Evolutionary conservation across 2,888 invertebrate genomes (phyloP), one percentile per base, ranked within the genome.

Genomic region (Salticus scenicus): DNA sequence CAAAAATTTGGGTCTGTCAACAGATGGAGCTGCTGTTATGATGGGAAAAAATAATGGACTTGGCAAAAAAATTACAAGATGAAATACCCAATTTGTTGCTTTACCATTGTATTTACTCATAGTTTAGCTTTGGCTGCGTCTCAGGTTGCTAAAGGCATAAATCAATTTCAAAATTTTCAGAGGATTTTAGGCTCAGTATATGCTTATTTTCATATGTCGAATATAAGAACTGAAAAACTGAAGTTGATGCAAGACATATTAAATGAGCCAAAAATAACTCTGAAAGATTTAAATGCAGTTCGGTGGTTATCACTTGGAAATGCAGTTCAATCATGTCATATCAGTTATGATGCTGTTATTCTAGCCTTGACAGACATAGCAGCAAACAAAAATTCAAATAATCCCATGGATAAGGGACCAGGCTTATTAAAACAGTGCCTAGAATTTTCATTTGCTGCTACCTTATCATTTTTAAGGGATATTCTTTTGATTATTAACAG

Each of bases 291-390:
- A 10, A 4, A 37, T 37, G 37, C 37, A 7, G 37, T 37, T 37
- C 37, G 37, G 10, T 37, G 37, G 37, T 10, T 37, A 7, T 37
- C 69, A 10, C 37, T 69, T 27, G 69, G 33, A 2, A 12, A 4
- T 69, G 69, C 69, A 31, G 69, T 69, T 31, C n/a, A 69, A 12
- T 14, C 69, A n/a, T 69, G 69, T n/a, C 69, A 69, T 69, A 33
- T 17, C 17, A 69, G 69, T 31, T 69, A 69, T 31, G 69, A 69
- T 69, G 31, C 69, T 12, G 7, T 31, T 4, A 33, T 69, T 5
- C 10, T 69, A 7, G 14, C 69, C 30, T 31, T 69, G 31, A 31
- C 31, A 12, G 69, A 69, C 20, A 69, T 69, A 10, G 37, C 31
- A 12, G 69, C 5, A 20, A 8, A 28, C 5, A 69, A 69, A 31